phyloP scores from a whole-genome alignment of 2,888 invertebrate genomes.

The Drosophila aldrichi region DNA sequence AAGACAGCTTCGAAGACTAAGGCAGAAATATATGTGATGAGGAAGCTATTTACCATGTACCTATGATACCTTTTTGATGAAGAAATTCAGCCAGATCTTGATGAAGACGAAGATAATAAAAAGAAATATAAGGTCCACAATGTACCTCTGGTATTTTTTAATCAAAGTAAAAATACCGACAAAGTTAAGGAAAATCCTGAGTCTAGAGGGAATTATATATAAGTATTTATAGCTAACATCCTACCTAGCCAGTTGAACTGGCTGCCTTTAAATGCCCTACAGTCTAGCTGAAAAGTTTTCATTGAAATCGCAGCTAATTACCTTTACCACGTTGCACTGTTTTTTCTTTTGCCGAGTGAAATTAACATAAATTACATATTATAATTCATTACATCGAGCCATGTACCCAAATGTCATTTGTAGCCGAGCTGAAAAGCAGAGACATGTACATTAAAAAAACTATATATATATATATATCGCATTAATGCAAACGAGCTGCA shows the following conservation, averaged over 20 bases:
- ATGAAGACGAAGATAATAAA: too few relatives aligned
- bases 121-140: too few relatives aligned
- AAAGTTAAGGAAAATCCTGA: too few relatives aligned
- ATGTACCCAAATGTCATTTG: constrained; percentile 56
- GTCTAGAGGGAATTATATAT: too few relatives aligned
- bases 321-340: constrained; percentile 28
- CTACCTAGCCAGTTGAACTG: not conserved
- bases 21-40: too few relatives aligned
- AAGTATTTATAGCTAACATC: not conserved
- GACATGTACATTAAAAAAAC: constrained; percentile 21
- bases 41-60: too few relatives aligned
- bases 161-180: not conserved
- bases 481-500: constrained; percentile 26
- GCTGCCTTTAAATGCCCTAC: not conserved
- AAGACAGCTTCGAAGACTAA: too few relatives aligned
- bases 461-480: not conserved
- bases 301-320: constrained; percentile 62
- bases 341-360: constrained; percentile 31
- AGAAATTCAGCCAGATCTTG: too few relatives aligned
- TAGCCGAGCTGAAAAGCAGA: constrained; percentile 37
- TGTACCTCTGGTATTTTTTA: not conserved
- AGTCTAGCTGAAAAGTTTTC: constrained; percentile 19
- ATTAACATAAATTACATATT: constrained; percentile 58
- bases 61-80: too few relatives aligned
- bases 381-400: constrained; percentile 52